Percentiles rank a stretch among this genome's conserved stretches.
These are phyloP conservation scores for Zaprionus bogoriensis DNA, from an alignment of 2,888 invertebrate genomes.

Conservation along the genomic window DNA sequence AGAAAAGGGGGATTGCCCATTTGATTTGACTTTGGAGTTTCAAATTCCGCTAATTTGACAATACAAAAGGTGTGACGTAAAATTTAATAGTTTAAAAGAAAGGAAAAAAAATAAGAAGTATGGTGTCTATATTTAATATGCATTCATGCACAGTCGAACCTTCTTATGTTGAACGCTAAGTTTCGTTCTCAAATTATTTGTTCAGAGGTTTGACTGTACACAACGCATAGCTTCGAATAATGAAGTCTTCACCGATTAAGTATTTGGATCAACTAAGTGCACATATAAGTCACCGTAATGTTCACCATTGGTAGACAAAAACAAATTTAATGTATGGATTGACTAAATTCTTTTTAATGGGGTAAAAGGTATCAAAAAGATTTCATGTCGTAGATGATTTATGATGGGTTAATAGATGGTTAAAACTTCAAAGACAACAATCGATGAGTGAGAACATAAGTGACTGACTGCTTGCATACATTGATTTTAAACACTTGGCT, in stretches of 20 bases:
- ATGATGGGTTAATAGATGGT: constrained; percentile 63
- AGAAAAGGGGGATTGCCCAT: neutral
- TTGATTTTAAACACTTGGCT: constrained; percentile 36
- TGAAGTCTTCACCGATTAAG: constrained; percentile 54
- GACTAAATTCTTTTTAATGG: too few species aligned
- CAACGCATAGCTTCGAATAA: constrained; percentile 22
- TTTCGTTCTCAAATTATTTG: neutral
- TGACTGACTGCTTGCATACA: constrained; percentile 62
- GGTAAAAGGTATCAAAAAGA: neutral
- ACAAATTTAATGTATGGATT: neutral
- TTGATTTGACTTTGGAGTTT: neutral
- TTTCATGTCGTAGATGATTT: constrained; percentile 24
- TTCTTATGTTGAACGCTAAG: neutral
- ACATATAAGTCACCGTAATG: neutral
- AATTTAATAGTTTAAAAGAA: too few species aligned
- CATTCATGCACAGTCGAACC: neutral
- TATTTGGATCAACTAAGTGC: constrained; percentile 11
- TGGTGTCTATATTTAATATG: neutral
- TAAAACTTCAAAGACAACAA: constrained; percentile 76
- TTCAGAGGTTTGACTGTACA: neutral
- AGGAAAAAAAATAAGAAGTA: neutral
- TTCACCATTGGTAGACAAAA: neutral
- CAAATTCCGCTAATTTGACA: neutral
- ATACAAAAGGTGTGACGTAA: neutral
- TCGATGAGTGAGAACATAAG: constrained; percentile 70